These are phyloP conservation scores for Zosterops pallidus DNA, from an alignment of 2,113 vertebrate species.

Conservation along the genomic window DNA sequence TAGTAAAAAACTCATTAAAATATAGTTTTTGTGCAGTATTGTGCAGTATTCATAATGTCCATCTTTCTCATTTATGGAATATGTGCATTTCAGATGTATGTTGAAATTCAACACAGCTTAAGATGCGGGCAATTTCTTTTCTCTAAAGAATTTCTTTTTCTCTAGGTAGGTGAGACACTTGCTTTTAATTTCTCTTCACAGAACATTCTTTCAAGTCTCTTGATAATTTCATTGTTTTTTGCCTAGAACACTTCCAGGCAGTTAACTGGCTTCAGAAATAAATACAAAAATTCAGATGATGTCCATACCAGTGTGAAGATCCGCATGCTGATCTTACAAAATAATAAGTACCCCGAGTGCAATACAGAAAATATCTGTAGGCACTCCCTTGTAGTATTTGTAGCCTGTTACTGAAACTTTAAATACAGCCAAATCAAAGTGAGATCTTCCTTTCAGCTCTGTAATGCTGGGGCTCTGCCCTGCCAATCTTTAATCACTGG, in stretches of 20 bases:
- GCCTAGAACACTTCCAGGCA: neutral
- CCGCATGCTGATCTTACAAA: fast-evolving
- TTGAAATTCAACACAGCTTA: neutral
- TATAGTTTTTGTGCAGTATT: neutral
- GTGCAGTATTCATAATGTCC: neutral
- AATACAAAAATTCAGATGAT: neutral
- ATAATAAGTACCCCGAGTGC: neutral
- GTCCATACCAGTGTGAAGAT: neutral
- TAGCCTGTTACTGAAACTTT: neutral
- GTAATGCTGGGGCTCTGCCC: neutral
- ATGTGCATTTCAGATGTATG: neutral
- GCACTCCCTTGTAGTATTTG: neutral
- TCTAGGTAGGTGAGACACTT: neutral
- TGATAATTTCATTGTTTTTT: neutral
- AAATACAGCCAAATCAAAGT: neutral
- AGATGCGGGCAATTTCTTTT: neutral
- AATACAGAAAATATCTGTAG: neutral
- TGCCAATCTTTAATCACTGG: neutral
- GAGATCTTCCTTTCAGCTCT: neutral
- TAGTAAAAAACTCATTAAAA: neutral
- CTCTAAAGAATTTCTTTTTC: neutral
- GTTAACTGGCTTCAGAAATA: slow-evolving; percentile 6
- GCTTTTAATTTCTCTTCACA: neutral
- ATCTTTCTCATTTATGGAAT: neutral
- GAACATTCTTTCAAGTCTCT: neutral